Base-by-base conservation (phyloP, 1,140 invertebrate genomes). In the Lordiphosa collinella region DNA sequence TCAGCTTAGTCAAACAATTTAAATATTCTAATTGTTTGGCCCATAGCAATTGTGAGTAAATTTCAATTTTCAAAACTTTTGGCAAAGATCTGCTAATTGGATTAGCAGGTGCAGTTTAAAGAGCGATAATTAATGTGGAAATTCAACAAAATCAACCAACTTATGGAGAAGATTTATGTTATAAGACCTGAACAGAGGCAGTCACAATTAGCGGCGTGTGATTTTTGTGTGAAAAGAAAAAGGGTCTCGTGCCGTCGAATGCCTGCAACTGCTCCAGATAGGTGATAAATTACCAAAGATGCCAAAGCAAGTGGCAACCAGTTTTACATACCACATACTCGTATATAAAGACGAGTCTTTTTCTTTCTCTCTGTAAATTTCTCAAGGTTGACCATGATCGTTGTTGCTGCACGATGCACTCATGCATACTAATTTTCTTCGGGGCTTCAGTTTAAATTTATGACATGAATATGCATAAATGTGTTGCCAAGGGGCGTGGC, bases 381-480 rank as follows among this genome's bases (percentile, higher is more conserved):
- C 67, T 82, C 78, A 82, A 82, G 78, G 78, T 78, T 82, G 69
- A 51, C 74, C 52, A 32, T 52, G 44, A 50, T 36, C 52, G 56
- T 66, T 67, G 56, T 66, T 67, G 71, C 76, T 52, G 44, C 46
- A 18, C 49, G 56, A 70, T 71, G 71, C 76, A 52, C 54, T 82
- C 76, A 80, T 82, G 76, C 76, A 80, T 80, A 76, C 61, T 71
- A 71, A 62, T 63, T 58, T 13, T 52, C 53, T 47, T 29, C 38
- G 16, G 25, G 53, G 34, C 47, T 55, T 52, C 47, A 52, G 8
- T 54, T 66, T 37, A 68, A 82, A 84, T 78, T 82, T 78, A 84
- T 82, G 78, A 84, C 78, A 82, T 82, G 80, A 82, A 82, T 82
- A 82, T 84, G 72, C 78, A 82, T 69, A 69, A 82, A 80, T 76